Evolutionary conservation across 2,113 vertebrate species (phyloP).

Genomic region (Chunga burmeisteri): DNA sequence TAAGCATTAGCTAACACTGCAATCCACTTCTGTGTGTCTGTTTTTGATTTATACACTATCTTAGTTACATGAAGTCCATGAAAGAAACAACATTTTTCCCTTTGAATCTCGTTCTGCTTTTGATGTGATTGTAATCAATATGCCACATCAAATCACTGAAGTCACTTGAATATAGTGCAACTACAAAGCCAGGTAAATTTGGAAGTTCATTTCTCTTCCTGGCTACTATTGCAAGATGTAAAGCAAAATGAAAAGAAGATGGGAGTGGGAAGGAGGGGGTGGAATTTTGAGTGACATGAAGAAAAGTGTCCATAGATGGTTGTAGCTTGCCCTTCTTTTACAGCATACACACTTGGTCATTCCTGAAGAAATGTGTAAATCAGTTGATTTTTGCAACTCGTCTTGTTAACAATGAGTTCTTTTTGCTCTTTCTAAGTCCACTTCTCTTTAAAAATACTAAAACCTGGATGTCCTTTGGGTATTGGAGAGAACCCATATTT

Average conservation of each 20-base stretch:
- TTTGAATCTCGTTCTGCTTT: neutral
- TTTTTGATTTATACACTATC: neutral
- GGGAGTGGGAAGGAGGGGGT: rapidly evolving
- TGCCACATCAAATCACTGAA: neutral
- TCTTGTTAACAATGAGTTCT: neutral
- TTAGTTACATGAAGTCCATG: neutral
- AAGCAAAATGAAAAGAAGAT: neutral
- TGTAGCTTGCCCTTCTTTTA: neutral
- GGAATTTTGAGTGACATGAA: neutral
- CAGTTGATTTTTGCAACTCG: neutral
- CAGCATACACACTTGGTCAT: rapidly evolving
- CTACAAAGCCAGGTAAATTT: neutral
- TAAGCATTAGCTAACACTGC: neutral
- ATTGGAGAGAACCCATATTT: neutral
- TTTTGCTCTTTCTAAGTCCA: neutral
- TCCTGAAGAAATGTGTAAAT: neutral
- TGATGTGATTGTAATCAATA: neutral
- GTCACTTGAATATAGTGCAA: neutral
- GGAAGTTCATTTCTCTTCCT: neutral
- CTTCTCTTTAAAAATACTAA: neutral
- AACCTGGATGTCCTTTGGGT: neutral
- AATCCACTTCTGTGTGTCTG: neutral
- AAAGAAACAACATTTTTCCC: neutral
- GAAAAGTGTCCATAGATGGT: neutral
- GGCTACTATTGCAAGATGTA: neutral